Evolutionary conservation across 2,888 invertebrate species (phyloP), one percentile per base, ranked within the genome.

Genomic region (Aelia acuminata): DNA sequence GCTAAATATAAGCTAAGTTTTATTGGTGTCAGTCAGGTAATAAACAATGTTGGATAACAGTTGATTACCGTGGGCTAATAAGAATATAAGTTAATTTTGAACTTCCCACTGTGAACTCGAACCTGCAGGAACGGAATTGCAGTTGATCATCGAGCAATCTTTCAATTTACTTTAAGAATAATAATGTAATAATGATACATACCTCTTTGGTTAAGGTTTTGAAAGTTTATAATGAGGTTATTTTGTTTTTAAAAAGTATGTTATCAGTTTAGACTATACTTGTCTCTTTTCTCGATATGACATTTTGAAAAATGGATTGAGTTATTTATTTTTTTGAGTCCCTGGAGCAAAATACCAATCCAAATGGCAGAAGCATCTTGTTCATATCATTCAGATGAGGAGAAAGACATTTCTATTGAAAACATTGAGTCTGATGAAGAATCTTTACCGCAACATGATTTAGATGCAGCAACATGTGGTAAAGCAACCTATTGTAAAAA

Each of bases 351-450:
- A 70, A 15, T 35, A 84, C 3, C 7, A 31, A 49, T 49, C 18
- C 10, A 31, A 35, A 84, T 84, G 84, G 50, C 84, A 18, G 84
- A 84, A 49, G 50, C 49, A 84, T 49, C 49, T 20, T 48, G 50
- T 15, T 84, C 84, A 22, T 35, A 8, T 84, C 47, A 48, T 84
- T 48, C 84, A 39, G 48, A 49, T 13, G 47, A 49, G 18, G 84
- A 84, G 20, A 50, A 84, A 31, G 84, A 84, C n/a, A 84, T 50
- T 84, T 84, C 84, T 13, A 80, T 80, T 0, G 84, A 49, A 50
- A 84, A 84, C 50, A 49, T 49, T 8, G 84, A 84, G 47, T 84
- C 84, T 1, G 84, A 48, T 48, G 84, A 84, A 84, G 84, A 84
- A 50, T 47, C 84, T 13, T 49, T 84, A 50, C 84, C 84, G 0